Conservation (phyloP, 1,140 invertebrate genomes). For the Maniola jurtina region DNA sequence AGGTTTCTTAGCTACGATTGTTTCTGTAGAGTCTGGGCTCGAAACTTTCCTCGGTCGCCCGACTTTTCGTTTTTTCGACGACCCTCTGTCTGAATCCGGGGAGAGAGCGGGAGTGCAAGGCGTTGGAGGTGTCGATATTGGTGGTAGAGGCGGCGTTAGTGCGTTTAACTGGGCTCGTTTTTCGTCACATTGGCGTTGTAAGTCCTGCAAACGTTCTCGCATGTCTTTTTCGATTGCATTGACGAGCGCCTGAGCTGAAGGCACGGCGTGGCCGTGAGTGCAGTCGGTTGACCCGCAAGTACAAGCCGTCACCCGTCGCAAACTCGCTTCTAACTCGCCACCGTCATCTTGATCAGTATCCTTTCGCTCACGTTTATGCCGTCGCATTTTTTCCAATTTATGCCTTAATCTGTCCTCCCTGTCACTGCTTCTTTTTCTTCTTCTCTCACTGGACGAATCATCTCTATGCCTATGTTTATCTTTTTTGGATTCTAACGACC, state of each 20-base stretch:
- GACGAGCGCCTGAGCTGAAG: constrained; percentile 80
- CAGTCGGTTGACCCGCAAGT: constrained; percentile 54
- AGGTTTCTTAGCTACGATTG: constrained; percentile 89
- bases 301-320: constrained; percentile 66
- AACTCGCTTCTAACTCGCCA: constrained; percentile 63
- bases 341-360: constrained; percentile 49
- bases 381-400: constrained; percentile 68
- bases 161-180: constrained; percentile 89
- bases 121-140: constrained; percentile 51
- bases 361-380: constrained; percentile 70
- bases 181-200: constrained; percentile 89
- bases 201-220: constrained; percentile 87
- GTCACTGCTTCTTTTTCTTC: constrained; percentile 59
- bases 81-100: constrained; percentile 71
- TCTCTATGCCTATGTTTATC: constrained; percentile 63
- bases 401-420: constrained; percentile 61
- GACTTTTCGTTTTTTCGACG: constrained; percentile 90
- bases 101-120: constrained; percentile 65
- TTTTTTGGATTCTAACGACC: constrained; percentile 52
- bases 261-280: constrained; percentile 53
- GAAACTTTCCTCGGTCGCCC: constrained; percentile 88
- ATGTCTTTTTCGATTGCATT: constrained; percentile 89
- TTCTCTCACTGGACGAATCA: constrained; percentile 61
- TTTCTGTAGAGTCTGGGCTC: constrained; percentile 83
- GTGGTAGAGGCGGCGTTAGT: constrained; percentile 73